Evolutionary conservation across 2,888 invertebrate genomes (phyloP), one percentile per base, ranked within the genome.

Genomic region (Tenthredo notha): DNA sequence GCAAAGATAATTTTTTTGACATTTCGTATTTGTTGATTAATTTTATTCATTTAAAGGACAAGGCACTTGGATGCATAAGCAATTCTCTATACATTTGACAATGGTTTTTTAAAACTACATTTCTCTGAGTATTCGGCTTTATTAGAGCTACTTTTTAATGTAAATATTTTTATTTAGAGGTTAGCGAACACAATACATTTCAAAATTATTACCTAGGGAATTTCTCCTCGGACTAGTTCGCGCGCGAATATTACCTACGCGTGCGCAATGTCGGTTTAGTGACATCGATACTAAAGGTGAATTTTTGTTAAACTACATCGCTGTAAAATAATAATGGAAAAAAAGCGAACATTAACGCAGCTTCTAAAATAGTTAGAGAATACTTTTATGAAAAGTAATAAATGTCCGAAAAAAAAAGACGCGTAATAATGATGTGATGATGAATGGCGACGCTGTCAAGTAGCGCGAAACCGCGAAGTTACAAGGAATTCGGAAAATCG

Each of bases 1-100:
- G 83, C n/a, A 80, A 21, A 21, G 80, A 40, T 7, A 85, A 15
- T 25, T 86, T 87, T 70, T 82, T 88, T 25, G 86, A 87, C 89
- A 89, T 89, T 67, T 47, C 77, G 58, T 58, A n/a, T 47, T 18
- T n/a, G 5, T 50, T n/a, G 6, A 54, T 54, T 18, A 37, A 12
- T 37, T 43, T 78, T 37, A 18, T 33, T 33, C 4, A 33, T 21
- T 58, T 33, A 33, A 7, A 10, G 40, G 25, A 80, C 25, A 37
- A 37, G 61, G 61, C 40, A 61, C 18, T n/a, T 80, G 9, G 2
- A 15, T 7, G 6, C 15, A 33, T 61, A 25, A 61, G 0, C n/a
- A 54, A 61, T 25, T 61, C 25, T 61, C 12, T 10, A 21, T 4
- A 61, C n/a, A 54, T 47, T 50, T 80, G 29, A 10, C 72, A 43